Conservation (phyloP, 2,113 vertebrate genomes). For the Siniperca chuatsi region DNA sequence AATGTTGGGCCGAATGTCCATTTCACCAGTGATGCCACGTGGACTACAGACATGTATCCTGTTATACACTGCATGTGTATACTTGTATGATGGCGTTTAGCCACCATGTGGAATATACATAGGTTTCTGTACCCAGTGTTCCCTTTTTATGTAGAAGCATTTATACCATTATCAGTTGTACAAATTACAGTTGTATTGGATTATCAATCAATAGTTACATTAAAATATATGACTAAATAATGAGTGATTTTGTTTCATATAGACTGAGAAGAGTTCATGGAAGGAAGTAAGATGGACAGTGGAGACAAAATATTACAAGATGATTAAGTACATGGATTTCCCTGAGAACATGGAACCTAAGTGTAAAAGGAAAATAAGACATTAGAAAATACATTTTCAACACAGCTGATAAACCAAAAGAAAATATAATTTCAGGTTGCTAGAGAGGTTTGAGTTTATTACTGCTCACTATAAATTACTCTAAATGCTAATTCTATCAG, state of each 20-base stretch:
- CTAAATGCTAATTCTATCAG: neutral
- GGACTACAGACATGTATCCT: constrained; percentile 29
- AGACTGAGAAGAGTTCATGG: neutral
- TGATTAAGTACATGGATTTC: neutral
- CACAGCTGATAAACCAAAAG: neutral
- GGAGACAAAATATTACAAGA: neutral
- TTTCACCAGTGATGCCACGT: neutral
- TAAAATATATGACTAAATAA: constrained; percentile 41
- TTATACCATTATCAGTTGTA: constrained; percentile 20
- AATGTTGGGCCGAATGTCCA: neutral
- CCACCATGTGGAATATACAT: constrained; percentile 8
- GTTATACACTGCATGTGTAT: constrained; percentile 14
- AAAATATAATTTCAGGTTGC: constrained; percentile 9
- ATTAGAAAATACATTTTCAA: neutral
- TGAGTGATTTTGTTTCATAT: constrained; percentile 23
- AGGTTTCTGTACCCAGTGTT: neutral
- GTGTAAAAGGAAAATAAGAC: neutral
- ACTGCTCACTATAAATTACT: neutral
- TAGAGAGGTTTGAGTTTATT: constrained; percentile 41
- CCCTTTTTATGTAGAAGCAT: constrained; percentile 1
- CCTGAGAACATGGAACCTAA: neutral
- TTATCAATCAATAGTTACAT: constrained; percentile 35
- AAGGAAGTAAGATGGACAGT: neutral
- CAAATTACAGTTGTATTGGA: constrained; percentile 16
- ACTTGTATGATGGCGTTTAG: constrained; percentile 14